Evolutionary conservation across 37 sponge, comb jelly and placozoan genomes (phyloP), one percentile per base, ranked within the genome.

Genomic region (Trichoplax adhaerens): DNA sequence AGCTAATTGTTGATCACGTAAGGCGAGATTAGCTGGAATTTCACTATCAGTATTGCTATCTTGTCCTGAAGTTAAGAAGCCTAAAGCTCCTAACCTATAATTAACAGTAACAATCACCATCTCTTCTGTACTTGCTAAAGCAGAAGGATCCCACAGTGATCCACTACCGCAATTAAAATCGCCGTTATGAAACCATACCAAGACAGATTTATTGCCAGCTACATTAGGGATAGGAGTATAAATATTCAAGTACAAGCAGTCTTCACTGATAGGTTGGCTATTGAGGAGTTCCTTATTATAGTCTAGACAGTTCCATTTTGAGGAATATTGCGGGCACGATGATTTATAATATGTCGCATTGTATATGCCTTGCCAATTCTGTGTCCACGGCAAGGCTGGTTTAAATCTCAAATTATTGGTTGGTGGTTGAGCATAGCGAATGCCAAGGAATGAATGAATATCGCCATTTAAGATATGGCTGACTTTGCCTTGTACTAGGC

Each of bases 151-250:
- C 65, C 75, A 52, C 46, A 65, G 63, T 65, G 65, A 65, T 8
- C 75, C 75, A 29, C 65, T 65, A 4, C 75, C 75, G 65, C 65
- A 65, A 74, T 65, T 74, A 48, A 74, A 74, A 65, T 65, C 65
- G 7, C 75, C 75, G 54, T 65, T 66, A 66, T 74, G 75, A 29
- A 74, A 54, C 55, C 65, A 74, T 12, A 74, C 53, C 63, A 74
- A n/a, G 6, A 74, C 75, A 3, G 75, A 51, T 60, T 12, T 60
- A 60, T 8, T 12, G 10, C 10, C 62, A 8, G 8, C 10, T 60
- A 8, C 12, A 12, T 29, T 65, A 56, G 62, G 6, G 4, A 10
- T n/a, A 3, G 48, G 29, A 58, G 75, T 74, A n/a, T 65, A 63
- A n/a, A 74, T n/a, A 57, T 74, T 74, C 46, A 74, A 66, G 52